phyloP scores from a whole-genome alignment of 1,140 invertebrate species.

The Sarcophaga peregrina region DNA sequence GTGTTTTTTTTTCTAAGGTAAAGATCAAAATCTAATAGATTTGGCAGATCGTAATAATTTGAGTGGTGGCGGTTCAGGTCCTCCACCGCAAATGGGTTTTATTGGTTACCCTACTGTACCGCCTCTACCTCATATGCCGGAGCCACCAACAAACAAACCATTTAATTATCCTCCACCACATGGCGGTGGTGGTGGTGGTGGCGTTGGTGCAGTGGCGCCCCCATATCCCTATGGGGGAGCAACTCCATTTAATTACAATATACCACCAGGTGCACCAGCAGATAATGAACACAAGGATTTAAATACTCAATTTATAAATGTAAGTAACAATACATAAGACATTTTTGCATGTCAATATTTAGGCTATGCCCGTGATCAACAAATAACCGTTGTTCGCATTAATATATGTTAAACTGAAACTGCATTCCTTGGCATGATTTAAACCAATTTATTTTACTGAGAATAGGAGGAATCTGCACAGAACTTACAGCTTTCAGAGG shows the following conservation, averaged over 20 bases:
- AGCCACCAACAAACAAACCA: conserved; percentile 61
- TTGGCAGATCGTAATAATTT: conserved; percentile 75
- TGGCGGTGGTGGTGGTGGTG: conserved; percentile 46
- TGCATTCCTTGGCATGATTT: background rate
- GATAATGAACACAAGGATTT: conserved; percentile 68
- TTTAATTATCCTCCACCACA: conserved; percentile 63
- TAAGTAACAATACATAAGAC: conserved; percentile 51
- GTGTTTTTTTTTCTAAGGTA: conserved; percentile 56
- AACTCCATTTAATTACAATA: conserved; percentile 76
- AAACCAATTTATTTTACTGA: background rate
- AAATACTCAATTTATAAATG: conserved; percentile 71
- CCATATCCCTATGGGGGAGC: conserved; percentile 37
- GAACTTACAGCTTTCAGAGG: conserved; percentile 26
- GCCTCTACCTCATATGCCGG: conserved; percentile 69
- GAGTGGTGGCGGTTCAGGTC: conserved; percentile 71
- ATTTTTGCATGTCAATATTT: background rate
- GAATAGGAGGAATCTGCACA: conserved; percentile 33
- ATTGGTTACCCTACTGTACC: conserved; percentile 81
- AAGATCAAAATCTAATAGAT: conserved; percentile 83
- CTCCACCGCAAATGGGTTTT: conserved; percentile 78
- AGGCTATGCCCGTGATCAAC: background rate
- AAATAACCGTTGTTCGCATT: background rate
- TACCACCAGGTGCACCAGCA: conserved; percentile 58
- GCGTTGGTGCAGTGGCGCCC: conserved; percentile 44
- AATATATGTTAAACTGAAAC: background rate